A percentile compares a stretch with the other conserved stretches of the same genome.
Evolutionary conservation across 1,140 invertebrate species (phyloP).

Genomic region (Drosophila burlai): DNA sequence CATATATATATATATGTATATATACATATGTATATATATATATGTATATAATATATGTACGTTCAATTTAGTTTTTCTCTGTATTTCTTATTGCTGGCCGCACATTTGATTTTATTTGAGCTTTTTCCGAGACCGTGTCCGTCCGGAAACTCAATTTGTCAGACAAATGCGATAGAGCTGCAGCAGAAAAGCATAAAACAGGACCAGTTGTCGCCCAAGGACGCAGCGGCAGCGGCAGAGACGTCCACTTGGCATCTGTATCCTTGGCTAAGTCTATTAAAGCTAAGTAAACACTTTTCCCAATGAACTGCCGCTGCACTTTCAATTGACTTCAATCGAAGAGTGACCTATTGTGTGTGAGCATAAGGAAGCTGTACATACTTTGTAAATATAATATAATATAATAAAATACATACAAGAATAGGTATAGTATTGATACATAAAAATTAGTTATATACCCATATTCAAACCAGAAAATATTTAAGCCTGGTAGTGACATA

Average conservation of each 20-base stretch:
- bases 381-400: background rate
- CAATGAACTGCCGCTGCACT: constrained; percentile 37
- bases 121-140: constrained; percentile 38
- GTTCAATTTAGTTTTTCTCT: background rate
- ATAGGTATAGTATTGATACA: background rate
- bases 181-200: constrained; percentile 30
- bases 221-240: constrained; percentile 7
- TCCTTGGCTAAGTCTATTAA: constrained; percentile 41
- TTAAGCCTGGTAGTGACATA: too few relatives aligned
- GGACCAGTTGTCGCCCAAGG: constrained; percentile 15
- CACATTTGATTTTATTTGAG: constrained; percentile 57
- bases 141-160: constrained; percentile 70
- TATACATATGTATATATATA: too few relatives aligned
- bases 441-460: background rate
- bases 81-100: constrained; percentile 10
- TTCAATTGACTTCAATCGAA: constrained; percentile 35
- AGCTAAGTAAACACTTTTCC: constrained; percentile 32
- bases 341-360: background rate
- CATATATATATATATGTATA: too few relatives aligned
- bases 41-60: too few relatives aligned
- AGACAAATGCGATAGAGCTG: constrained; percentile 52
- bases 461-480: too few relatives aligned
- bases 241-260: constrained; percentile 10
- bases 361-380: background rate
- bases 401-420: background rate